Percentiles rank a stretch among this genome's conserved stretches.
These are phyloP conservation scores for Cryptotis parvus DNA, from an alignment of 2,113 vertebrate species.

Conservation along the genomic window DNA sequence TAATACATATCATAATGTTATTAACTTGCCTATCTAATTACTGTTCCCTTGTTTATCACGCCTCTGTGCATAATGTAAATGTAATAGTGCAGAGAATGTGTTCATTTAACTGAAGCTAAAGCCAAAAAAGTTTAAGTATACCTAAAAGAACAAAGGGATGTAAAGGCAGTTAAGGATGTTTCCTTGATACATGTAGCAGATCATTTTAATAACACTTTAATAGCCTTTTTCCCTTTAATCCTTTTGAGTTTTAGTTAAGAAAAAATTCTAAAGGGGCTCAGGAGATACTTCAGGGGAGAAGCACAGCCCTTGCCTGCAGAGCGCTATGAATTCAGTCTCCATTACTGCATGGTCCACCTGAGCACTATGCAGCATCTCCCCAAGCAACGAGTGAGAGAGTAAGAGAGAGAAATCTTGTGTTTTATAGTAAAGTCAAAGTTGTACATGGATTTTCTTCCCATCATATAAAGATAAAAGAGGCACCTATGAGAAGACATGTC, in stretches of 20 bases:
- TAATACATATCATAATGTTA: background rate
- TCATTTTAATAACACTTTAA: conserved; percentile 19
- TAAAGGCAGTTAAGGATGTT: background rate
- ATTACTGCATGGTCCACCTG: too few relatives aligned
- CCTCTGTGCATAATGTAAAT: background rate
- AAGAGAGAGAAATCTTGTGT: background rate
- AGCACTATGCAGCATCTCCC: too few relatives aligned
- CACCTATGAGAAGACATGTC: background rate
- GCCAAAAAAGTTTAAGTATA: background rate
- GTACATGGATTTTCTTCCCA: background rate
- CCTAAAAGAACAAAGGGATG: background rate
- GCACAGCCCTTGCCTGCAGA: too few relatives aligned
- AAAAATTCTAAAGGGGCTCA: background rate
- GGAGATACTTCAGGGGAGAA: too few relatives aligned
- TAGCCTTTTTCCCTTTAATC: background rate
- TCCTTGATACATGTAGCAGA: background rate
- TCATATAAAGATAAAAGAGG: background rate
- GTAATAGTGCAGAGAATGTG: background rate
- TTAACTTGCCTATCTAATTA: background rate
- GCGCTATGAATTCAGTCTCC: too few relatives aligned
- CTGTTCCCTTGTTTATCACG: background rate
- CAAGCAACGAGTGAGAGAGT: too few relatives aligned
- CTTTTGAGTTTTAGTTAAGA: conserved; percentile 19
- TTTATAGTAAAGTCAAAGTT: background rate
- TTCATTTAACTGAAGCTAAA: conserved; percentile 1